A percentile compares a stretch with the other conserved stretches of the same genome.
phyloP scores from a whole-genome alignment of 2,113 vertebrate genomes.

The Oncorhynchus tshawytscha region DNA sequence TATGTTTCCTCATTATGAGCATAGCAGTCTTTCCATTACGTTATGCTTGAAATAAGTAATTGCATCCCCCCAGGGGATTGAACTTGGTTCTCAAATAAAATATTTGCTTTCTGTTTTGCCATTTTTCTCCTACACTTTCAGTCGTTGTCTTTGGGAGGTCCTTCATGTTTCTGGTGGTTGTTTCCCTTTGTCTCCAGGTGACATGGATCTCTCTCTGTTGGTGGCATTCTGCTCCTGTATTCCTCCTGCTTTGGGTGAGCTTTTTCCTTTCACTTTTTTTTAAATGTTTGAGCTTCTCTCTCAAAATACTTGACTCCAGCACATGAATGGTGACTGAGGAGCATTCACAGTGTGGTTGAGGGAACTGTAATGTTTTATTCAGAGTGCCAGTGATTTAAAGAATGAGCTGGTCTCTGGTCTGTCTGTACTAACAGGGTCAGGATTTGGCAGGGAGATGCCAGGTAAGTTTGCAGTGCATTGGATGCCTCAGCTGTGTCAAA shows the following conservation, averaged over 20 bases:
- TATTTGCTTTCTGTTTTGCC: too few species aligned
- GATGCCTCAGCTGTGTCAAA: neutral
- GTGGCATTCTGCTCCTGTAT: constrained; percentile 62
- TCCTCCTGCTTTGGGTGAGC: constrained; percentile 70
- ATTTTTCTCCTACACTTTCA: neutral
- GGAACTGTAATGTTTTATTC: neutral
- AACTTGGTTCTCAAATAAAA: too few species aligned
- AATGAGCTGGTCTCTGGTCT: constrained; percentile 9
- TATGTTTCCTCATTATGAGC: neutral
- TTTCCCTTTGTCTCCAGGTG: constrained; percentile 43
- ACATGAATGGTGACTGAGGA: neutral
- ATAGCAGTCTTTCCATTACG: neutral
- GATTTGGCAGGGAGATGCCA: constrained; percentile 62
- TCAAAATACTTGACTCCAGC: neutral
- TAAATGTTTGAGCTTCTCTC: neutral
- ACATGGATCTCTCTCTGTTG: constrained; percentile 68
- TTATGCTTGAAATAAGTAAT: neutral
- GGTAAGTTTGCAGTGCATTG: constrained; percentile 37
- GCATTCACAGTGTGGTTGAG: neutral
- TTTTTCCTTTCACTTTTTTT: neutral
- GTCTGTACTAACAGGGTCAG: constrained; percentile 49
- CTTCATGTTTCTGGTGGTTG: neutral
- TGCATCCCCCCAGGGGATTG: too few species aligned
- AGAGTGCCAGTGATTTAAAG: too few species aligned
- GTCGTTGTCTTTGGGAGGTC: neutral